These are phyloP conservation scores for Aphidius colemani DNA, from an alignment of 2,888 invertebrate genomes.

Conservation along the genomic window DNA sequence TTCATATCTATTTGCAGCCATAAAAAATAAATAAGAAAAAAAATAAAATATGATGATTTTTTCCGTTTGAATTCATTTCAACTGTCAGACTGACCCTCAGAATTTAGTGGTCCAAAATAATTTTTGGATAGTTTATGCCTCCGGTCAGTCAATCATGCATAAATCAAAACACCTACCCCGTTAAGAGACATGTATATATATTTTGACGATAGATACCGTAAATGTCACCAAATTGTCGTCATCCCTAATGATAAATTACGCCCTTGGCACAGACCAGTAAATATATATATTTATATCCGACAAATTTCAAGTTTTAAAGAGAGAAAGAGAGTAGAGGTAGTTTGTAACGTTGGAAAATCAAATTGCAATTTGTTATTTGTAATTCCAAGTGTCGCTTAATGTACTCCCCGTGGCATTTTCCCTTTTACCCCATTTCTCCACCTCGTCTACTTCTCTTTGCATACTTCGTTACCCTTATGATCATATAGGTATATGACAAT, in stretches of 20 bases:
- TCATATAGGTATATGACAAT: constrained; percentile 37
- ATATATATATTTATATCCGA: constrained; percentile 2
- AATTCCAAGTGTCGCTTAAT: constrained; percentile 61
- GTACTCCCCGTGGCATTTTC: constrained; percentile 48
- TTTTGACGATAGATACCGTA: constrained; percentile 12
- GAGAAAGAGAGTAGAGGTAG: constrained; percentile 29
- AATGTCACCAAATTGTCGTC: constrained; percentile 58
- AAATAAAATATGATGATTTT: constrained; percentile 13
- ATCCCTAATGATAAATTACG: constrained; percentile 60
- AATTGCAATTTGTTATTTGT: constrained; percentile 62
- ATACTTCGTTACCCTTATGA: constrained; percentile 28
- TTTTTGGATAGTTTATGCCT: constrained; percentile 23
- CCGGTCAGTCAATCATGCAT: constrained; percentile 20
- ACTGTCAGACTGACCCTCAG: constrained; percentile 19
- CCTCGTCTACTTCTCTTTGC: constrained; percentile 22
- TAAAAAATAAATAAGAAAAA: no score
- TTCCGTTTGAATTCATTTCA: constrained; percentile 27
- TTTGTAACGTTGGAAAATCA: constrained; percentile 52
- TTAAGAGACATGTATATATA: neutral
- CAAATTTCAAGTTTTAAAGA: constrained; percentile 24
- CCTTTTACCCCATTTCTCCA: constrained; percentile 22
- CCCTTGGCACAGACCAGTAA: constrained; percentile 43
- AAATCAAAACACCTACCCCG: constrained; percentile 14
- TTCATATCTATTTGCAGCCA: neutral
- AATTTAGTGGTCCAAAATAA: constrained; percentile 27